Evolutionary conservation across 2,797 vertebrate genomes (phyloP), one percentile per base, ranked within the genome.

Genomic region (Pantherophis vulpinus): DNA sequence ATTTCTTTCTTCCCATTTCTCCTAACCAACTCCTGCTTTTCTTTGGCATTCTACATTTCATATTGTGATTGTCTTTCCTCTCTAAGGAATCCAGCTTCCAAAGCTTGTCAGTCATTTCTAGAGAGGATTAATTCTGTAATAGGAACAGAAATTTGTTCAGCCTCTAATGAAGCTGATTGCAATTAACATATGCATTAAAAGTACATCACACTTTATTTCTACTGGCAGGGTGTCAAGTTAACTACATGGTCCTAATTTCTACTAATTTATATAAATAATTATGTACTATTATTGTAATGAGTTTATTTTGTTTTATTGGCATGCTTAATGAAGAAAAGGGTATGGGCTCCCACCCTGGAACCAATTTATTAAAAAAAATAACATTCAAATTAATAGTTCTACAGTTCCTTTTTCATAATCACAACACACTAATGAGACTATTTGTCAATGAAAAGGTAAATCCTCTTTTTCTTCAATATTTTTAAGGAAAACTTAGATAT

Each of bases 171-270:
- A 90, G 60, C 89, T 90, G 32, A 55, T 37, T 90, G 89, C 86
- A 90, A 93, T 93, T 93, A 93, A 93, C 60, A 70, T 37, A 90
- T 59, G 61, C 83, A 58, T 83, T 90, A 93, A 90, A 93, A 93
- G 87, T 93, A 90, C 25, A 90, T 87, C 60, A 90, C 70, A 51
- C 60, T 87, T 93, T 87, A 90, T 93, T 90, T 90, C 89, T 29
- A 51, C 61, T 70, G 89, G 60, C 54, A 87, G 61, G 37, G 12
- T 59, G 89, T 90, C 89, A 90, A 70, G 37, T 37, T 90, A 86
- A 90, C 89, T 86, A 70, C 89, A 47, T 70, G 89, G 27, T 90
- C 89, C 47, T 66, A 90, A 87, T 93, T 93, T 90, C 92, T 37
- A 70, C 29, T 60, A 54, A 90, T 90, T 90, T 93, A 93, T 93